Base-by-base conservation (phyloP, 1,140 invertebrate genomes). In the Pseudoatta argentina region DNA sequence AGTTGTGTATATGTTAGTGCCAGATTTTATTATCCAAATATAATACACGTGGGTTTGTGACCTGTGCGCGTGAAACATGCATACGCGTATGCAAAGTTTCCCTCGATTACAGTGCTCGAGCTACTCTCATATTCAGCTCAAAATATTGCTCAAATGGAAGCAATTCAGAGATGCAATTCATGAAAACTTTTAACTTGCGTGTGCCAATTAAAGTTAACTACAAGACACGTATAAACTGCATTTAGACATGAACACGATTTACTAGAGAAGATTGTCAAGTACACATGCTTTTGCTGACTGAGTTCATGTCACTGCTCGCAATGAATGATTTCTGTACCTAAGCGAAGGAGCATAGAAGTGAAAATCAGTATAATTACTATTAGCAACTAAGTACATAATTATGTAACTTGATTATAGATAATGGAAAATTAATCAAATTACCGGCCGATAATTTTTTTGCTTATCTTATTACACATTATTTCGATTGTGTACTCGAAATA, bases 131-230 rank as follows among this genome's bases (percentile, higher is more conserved):
- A 72, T 69, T 55, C 27, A 83, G 57, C 14, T 83, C 79, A 75
- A 83, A 73, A 73, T 83, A 83, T 48, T 57, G 57, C 44, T 63
- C 79, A 61, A 83, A 83, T 34, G n/a, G 63, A 83, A 18, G 69
- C 55, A 83, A 82, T 82, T 82, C 67, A 73, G 55, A 14, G 24
- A 27, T 18, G 79, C 53, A 44, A 48, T 55, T 44, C 55, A 39
- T 10, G 34, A 48, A 59, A 72, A 73, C 79, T 82, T 72, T 6
- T 73, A 73, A 73, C 67, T 73, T 71, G 66, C 30, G 21, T n/a
- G 51, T 82, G 79, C 79, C 67, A 82, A 82, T 82, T 82, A 82
- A 39, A 72, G 55, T 82, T 82, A 72, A 82, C 79, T 73, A 53
- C 34, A 16, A 71, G 39, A 57, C 21, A 57, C 10, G 67, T 21